Evolutionary conservation across 37 sponge, comb jelly and placozoan species (phyloP).

Genomic region (Hexactinellida sp.): DNA sequence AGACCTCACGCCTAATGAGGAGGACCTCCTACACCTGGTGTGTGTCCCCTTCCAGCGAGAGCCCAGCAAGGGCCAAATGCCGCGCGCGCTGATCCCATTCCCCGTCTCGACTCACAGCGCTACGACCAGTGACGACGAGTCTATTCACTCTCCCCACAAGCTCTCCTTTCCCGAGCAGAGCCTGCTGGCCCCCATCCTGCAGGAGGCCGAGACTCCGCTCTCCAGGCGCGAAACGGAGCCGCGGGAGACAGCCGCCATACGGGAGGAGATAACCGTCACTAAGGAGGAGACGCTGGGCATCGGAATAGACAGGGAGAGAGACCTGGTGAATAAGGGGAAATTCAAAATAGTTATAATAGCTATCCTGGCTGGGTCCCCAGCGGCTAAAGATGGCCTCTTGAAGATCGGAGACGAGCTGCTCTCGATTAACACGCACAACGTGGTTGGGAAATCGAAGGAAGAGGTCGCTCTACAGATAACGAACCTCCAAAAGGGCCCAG

Average conservation of each 20-base stretch:
- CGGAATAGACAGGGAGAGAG: neutral
- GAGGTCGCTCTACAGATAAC: neutral
- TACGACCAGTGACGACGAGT: constrained; percentile 9
- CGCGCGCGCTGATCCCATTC: neutral
- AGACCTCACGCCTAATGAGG: neutral
- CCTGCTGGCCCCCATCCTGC: neutral
- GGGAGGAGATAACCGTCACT: neutral
- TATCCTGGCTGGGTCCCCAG: neutral
- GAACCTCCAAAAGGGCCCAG: neutral
- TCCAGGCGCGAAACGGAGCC: neutral
- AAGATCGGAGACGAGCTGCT: constrained; percentile 2
- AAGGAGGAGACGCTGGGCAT: neutral
- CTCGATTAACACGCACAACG: neutral
- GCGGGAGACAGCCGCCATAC: no score
- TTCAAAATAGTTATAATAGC: neutral
- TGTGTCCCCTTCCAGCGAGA: neutral
- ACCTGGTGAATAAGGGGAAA: neutral
- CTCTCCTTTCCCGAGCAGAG: neutral
- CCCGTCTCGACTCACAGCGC: neutral
- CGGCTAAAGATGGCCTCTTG: neutral
- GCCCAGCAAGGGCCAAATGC: no score
- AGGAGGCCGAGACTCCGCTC: neutral
- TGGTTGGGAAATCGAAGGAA: neutral
- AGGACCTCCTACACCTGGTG: neutral
- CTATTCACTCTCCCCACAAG: neutral